A percentile compares a stretch with the other conserved stretches of the same genome.
These are phyloP conservation scores for Mythimna lalbum DNA, from an alignment of 2,888 invertebrate species.

Conservation along the genomic window DNA sequence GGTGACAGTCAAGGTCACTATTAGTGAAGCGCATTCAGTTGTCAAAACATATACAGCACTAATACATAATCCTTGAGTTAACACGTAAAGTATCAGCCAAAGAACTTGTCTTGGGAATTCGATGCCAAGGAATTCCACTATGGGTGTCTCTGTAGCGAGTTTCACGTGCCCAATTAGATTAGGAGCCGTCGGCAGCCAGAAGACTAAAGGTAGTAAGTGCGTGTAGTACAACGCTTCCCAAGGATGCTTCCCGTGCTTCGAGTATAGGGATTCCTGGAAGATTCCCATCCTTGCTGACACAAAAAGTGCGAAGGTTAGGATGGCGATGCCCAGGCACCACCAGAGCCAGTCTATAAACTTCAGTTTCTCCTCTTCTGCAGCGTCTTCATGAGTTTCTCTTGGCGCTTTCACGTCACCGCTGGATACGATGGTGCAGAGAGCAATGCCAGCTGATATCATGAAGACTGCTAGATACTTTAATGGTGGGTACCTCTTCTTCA, in stretches of 20 bases:
- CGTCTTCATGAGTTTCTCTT: slow-evolving; percentile 83
- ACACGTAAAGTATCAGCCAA: slow-evolving; percentile 95
- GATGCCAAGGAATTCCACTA: slow-evolving; percentile 91
- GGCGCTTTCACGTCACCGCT: slow-evolving; percentile 92
- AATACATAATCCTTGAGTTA: slow-evolving; percentile 98
- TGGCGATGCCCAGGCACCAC: slow-evolving; percentile 93
- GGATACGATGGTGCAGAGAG: slow-evolving; percentile 97
- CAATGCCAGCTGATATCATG: slow-evolving; percentile 98
- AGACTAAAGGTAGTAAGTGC: slow-evolving; percentile 97
- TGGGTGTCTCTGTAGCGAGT: slow-evolving; percentile 93
- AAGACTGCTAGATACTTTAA: slow-evolving; percentile 97
- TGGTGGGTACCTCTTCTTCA: slow-evolving; percentile 95
- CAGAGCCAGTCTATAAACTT: slow-evolving; percentile 90
- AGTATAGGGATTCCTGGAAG: slow-evolving; percentile 97
- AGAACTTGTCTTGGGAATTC: slow-evolving; percentile 93
- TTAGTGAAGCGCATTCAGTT: slow-evolving; percentile 97
- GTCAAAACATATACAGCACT: slow-evolving; percentile 98
- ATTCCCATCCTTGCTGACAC: slow-evolving; percentile 98
- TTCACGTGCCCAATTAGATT: slow-evolving; percentile 95
- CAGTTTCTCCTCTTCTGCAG: slow-evolving; percentile 81
- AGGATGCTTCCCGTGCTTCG: slow-evolving; percentile 97
- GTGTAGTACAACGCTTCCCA: slow-evolving; percentile 96
- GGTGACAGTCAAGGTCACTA: slow-evolving; percentile 98
- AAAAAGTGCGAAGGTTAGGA: slow-evolving; percentile 96
- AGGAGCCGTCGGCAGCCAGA: slow-evolving; percentile 94